Evolutionary conservation across 2,113 vertebrate species (phyloP).

Genomic region (Bubo blakistoni): DNA sequence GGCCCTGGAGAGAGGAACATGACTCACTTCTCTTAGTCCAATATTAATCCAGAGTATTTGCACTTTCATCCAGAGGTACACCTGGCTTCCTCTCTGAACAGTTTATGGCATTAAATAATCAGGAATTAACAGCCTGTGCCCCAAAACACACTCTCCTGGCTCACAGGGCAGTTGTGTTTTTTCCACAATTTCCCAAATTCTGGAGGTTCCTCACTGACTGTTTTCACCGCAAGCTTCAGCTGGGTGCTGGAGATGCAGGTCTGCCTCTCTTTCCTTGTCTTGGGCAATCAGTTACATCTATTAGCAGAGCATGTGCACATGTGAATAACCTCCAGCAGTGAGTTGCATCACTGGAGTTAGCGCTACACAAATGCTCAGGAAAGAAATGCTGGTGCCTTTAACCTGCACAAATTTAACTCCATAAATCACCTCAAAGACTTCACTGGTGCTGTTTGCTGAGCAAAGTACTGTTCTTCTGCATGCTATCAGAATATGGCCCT

Average conservation of each 20-base stretch:
- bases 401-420: not conserved
- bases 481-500: conserved; percentile 1
- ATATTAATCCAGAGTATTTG: not conserved
- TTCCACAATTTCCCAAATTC: not conserved
- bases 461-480: not conserved
- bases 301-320: not conserved
- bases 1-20: not conserved
- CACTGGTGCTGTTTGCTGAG: not conserved
- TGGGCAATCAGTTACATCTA: not conserved
- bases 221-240: not conserved
- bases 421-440: not conserved
- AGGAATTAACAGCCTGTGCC: not conserved
- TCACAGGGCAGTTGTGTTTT: not conserved
- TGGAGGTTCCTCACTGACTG: not conserved
- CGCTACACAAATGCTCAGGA: not conserved
- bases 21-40: not conserved
- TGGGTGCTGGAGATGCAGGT: not conserved
- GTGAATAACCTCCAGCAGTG: not conserved
- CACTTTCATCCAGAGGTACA: not conserved
- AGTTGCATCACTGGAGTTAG: not conserved
- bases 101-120: not conserved
- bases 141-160: not conserved
- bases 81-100: not conserved
- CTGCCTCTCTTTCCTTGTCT: not conserved
- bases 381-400: not conserved